Evolutionary conservation across 2,888 invertebrate genomes (phyloP).

Genomic region (Tetramorium bicarinatum): DNA sequence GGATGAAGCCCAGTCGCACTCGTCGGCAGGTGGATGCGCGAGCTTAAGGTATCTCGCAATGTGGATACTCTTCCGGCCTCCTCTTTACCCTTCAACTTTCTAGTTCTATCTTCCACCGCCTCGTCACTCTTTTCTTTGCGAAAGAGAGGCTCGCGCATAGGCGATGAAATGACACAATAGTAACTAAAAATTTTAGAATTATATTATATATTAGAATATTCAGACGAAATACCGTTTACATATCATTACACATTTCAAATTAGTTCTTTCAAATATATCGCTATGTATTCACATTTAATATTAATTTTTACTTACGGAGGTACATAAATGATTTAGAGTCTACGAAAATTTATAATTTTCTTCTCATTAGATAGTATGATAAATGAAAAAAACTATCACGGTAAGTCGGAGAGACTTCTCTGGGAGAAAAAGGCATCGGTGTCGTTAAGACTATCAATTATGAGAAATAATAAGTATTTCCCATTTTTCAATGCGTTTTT

Average conservation of each 20-base stretch:
- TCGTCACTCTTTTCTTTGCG: background rate
- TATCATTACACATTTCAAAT: too few relatives aligned
- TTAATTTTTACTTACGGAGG: background rate
- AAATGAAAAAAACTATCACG: background rate
- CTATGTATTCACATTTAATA: background rate
- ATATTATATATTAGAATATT: background rate
- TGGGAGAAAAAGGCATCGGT: background rate
- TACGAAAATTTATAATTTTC: background rate
- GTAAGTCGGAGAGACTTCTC: background rate
- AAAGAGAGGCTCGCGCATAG: background rate
- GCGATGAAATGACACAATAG: background rate
- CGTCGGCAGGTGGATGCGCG: constrained; percentile 39
- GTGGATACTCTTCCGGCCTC: constrained; percentile 12
- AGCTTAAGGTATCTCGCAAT: constrained; percentile 46
- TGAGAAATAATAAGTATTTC: constrained; percentile 1
- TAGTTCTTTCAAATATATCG: too few relatives aligned
- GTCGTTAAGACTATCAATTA: background rate
- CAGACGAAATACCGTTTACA: background rate
- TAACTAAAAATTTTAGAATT: background rate
- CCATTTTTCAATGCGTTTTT: background rate
- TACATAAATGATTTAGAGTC: background rate
- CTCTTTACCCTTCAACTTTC: background rate
- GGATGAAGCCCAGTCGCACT: constrained; percentile 64
- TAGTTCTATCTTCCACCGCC: background rate
- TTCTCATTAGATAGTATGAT: background rate